Base-by-base conservation (phyloP, 1,140 invertebrate genomes). In the Drosophila mayri region DNA sequence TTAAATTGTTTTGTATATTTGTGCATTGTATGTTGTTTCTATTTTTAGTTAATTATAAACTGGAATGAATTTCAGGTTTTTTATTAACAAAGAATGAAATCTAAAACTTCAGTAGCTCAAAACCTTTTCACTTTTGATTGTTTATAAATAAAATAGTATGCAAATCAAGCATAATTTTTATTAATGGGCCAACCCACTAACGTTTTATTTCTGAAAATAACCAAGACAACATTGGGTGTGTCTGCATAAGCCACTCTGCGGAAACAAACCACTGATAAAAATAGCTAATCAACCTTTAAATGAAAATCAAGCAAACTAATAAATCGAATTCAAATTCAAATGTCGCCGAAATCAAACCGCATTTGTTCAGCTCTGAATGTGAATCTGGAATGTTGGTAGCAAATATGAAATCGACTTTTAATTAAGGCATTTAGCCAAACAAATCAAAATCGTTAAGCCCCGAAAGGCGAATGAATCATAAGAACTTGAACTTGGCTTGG, bases 391-490 rank as follows among this genome's bases (percentile, higher is more conserved):
- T 90, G 75, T 78, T 88, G 85, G 85, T 90, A 88, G 85, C 84
- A 78, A 72, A 81, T 63, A 55, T 68, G 38, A 85, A 90, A 88
- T 90, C 74, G 85, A 81, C 77, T 88, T 90, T 90, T 90, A 88
- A 88, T 88, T 90, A 90, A 88, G 73, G 85, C 85, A 70, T 90
- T 90, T 88, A 88, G 65, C 67, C 71, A 83, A 87, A 73, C 63
- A 77, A 76, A 57, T 67, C 46, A 75, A 71, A 80, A 52, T 59
- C 47, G 55, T 78, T 84, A 86, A 82, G 66, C 63, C 18, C 30
- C 58, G 67, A 47, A 41, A 49, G 63, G 18, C 44, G 50, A 66
- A 88, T 87, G 83, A 87, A 88, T 87, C 84, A 87, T 77, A 66
- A 44, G 49, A 77, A 70, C 75, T 70, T 77, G 74, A 77, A 77